Conservation (phyloP, 2,797 vertebrate genomes). For the Amniataba percoides region DNA sequence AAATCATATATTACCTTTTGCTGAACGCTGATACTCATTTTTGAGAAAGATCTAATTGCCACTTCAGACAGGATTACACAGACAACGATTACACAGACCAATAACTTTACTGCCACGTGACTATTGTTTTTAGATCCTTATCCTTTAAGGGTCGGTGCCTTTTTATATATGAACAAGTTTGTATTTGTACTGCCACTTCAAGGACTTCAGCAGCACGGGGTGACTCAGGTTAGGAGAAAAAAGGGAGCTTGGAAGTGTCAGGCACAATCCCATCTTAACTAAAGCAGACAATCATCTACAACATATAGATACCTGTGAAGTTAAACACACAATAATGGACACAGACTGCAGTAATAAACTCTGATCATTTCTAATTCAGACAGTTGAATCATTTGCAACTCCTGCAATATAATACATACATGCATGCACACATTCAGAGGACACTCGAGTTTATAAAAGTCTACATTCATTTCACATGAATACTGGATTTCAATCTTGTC, state of each 20-base stretch:
- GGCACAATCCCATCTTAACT: constrained; percentile 39
- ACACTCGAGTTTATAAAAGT: not conserved
- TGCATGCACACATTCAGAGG: not conserved
- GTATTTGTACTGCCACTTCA: no score
- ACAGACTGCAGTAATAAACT: not conserved
- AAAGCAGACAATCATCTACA: constrained; percentile 30
- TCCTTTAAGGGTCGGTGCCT: not conserved
- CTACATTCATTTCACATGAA: constrained; percentile 30
- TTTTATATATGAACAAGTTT: not conserved
- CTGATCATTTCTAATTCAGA: not conserved
- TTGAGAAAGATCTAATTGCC: not conserved
- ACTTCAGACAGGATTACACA: not conserved
- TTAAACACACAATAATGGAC: not conserved
- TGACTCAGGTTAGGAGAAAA: no score
- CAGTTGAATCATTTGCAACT: constrained; percentile 3
- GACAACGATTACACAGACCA: not conserved
- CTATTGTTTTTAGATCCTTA: not conserved
- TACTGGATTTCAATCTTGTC: not conserved
- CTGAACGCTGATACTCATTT: not conserved
- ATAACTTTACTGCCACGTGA: not conserved
- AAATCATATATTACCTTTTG: not conserved
- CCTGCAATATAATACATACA: not conserved
- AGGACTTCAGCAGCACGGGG: not conserved
- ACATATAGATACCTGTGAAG: not conserved
- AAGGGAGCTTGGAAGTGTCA: constrained; percentile 38